These are phyloP conservation scores for Pandemis cinnamomeana DNA, from an alignment of 2,888 invertebrate genomes.

Conservation along the genomic window DNA sequence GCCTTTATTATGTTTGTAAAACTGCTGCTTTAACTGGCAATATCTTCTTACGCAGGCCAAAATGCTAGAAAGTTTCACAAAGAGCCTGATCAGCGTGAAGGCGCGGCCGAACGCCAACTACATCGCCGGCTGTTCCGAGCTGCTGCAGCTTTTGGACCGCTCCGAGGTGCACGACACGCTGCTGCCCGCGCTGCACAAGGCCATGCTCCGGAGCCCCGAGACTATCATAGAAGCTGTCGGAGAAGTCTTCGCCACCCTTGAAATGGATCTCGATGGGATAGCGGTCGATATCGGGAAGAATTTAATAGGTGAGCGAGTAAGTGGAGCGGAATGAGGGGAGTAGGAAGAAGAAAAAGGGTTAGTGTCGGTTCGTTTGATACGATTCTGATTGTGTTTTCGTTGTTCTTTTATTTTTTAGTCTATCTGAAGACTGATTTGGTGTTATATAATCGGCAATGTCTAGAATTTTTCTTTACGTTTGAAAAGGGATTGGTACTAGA, in stretches of 20 bases:
- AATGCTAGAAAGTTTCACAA: conserved; percentile 89
- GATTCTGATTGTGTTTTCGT: no score
- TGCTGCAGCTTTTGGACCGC: conserved; percentile 86
- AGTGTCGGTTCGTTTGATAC: no score
- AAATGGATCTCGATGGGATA: conserved; percentile 91
- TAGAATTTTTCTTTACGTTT: neutral
- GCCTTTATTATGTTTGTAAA: no score
- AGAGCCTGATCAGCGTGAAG: conserved; percentile 91
- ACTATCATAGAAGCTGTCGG: conserved; percentile 93
- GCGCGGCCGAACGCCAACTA: conserved; percentile 88
- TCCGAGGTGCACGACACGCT: conserved; percentile 89
- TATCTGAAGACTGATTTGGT: no score
- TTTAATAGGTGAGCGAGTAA: conserved; percentile 86
- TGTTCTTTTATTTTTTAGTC: no score
- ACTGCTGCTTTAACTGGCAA: conserved; percentile 23
- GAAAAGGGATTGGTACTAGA: neutral
- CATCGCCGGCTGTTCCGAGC: conserved; percentile 87
- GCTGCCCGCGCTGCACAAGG: conserved; percentile 94
- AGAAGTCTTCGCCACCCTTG: conserved; percentile 88
- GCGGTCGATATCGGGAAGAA: conserved; percentile 92
- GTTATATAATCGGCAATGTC: no score
- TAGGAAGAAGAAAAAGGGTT: no score
- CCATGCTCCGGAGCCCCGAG: conserved; percentile 97
- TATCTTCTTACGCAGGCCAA: conserved; percentile 69
- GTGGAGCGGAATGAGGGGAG: no score